Evolutionary conservation across 2,888 invertebrate species (phyloP).

Genomic region (Eupithecia insigniata): DNA sequence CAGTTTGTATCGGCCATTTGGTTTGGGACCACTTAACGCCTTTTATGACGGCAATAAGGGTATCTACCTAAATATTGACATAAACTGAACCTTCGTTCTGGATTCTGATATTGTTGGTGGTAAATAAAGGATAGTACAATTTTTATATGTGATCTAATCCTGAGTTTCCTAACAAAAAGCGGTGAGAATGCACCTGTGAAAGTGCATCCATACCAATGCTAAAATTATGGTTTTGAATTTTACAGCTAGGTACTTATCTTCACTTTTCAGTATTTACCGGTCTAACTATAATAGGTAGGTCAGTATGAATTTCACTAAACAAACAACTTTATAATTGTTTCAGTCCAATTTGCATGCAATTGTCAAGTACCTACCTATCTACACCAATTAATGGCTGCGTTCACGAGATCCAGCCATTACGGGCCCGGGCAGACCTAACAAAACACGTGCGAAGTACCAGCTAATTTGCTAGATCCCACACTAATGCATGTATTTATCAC

Average conservation of each 20-base stretch:
- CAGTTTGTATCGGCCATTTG: slow-evolving; percentile 1
- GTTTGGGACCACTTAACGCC: slow-evolving; percentile 2
- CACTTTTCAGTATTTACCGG: not conserved
- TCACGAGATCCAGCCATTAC: slow-evolving; percentile 21
- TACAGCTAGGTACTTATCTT: not conserved
- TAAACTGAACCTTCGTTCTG: not conserved
- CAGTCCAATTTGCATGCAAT: not conserved
- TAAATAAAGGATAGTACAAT: not conserved
- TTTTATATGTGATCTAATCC: not conserved
- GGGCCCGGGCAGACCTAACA: slow-evolving; percentile 17
- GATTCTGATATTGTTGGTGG: not conserved
- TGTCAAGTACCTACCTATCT: slow-evolving; percentile 13
- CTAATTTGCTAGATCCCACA: slow-evolving; percentile 42
- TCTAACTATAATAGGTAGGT: not conserved
- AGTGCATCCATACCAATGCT: too few species aligned
- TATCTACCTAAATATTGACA: not conserved
- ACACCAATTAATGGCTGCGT: not conserved
- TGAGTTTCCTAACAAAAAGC: not conserved
- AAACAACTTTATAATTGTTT: not conserved
- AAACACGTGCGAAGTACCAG: slow-evolving; percentile 34
- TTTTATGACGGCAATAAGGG: slow-evolving; percentile 5
- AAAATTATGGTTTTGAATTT: not conserved
- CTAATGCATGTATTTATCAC: slow-evolving; percentile 45
- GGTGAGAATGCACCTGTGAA: not conserved
- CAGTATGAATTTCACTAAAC: not conserved